Evolutionary conservation across 2,797 vertebrate genomes (phyloP).

Genomic region (Leuciscus waleckii): DNA sequence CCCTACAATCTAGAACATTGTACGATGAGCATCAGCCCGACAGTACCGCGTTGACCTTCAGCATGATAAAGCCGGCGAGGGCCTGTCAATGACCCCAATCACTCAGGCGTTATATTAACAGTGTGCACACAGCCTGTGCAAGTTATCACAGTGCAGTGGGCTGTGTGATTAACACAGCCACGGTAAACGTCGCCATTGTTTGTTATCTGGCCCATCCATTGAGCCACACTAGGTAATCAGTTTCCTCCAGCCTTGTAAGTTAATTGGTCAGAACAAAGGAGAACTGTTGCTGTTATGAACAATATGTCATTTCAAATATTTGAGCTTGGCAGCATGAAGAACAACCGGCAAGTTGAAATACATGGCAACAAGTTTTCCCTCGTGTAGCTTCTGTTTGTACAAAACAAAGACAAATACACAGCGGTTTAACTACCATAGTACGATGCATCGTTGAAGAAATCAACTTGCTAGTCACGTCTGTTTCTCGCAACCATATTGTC

Average conservation of each 20-base stretch:
- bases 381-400: conserved; percentile 2
- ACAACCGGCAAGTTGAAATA: neutral
- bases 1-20: conserved; percentile 23
- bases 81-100: conserved; percentile 36
- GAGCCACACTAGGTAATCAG: conserved; percentile 34
- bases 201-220: conserved; percentile 36
- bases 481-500: no score
- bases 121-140: conserved; percentile 10
- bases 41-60: conserved; percentile 42
- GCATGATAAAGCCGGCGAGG: conserved; percentile 16
- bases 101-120: conserved; percentile 52
- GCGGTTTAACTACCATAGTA: no score
- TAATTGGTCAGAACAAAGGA: conserved; percentile 51
- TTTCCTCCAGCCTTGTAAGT: conserved; percentile 40
- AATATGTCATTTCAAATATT: conserved; percentile 38
- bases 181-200: conserved; percentile 23
- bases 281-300: conserved; percentile 33
- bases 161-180: conserved; percentile 40
- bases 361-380: conserved; percentile 11
- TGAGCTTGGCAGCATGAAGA: conserved; percentile 6
- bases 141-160: conserved; percentile 39
- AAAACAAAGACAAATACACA: neutral
- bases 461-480: no score
- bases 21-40: conserved; percentile 9
- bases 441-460: no score